Base-by-base conservation (phyloP, 2,888 invertebrate species). In the Scrobipalpa costella region DNA sequence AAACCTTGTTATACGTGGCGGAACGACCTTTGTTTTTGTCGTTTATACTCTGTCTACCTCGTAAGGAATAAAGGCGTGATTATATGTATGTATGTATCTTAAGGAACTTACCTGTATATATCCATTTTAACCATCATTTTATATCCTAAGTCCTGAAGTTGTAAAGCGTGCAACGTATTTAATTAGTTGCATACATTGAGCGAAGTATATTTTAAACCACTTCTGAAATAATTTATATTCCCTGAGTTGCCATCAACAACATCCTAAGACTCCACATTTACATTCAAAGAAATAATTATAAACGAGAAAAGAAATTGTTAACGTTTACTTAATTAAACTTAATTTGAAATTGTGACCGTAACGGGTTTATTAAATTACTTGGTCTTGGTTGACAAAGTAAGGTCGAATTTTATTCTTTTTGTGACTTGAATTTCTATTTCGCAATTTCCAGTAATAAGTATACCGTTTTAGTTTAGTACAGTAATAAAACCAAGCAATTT, bases 311-410 rank as follows among this genome's bases (percentile, higher is more conserved):
- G 55, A 55, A 44, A 55, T 55, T n/a, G 33, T n/a, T 55, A 15
- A 33, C 33, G n/a, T 55, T 55, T 2, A 55, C 55, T 55, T 55
- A 59, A 59, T 59, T 59, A 33, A 60, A 34, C 60, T 47, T 60
- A 49, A 60, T 60, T 49, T 60, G 49, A 60, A 60, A 49, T 60
- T 60, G 49, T 60, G 60, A 49, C 60, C 19, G 44, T 59, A 47
- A 60, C n/a, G 33, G 47, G 47, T 60, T 60, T 60, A 60, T 60
- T 60, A 34, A 59, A 59, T 59, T 59, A 59, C 59, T 19, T 15
- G 40, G 57, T 55, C 55, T 7, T 34, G n/a, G n/a, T 55, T 33
- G 55, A 55, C 13, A 34, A 55, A 34, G 34, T 34, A 34, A 27
- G 27, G 55, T n/a, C 34, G 15, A 34, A 27, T 15, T 55, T 27